phyloP scores from a whole-genome alignment of 2,888 invertebrate genomes.

The Aproaerema taeniolella region DNA sequence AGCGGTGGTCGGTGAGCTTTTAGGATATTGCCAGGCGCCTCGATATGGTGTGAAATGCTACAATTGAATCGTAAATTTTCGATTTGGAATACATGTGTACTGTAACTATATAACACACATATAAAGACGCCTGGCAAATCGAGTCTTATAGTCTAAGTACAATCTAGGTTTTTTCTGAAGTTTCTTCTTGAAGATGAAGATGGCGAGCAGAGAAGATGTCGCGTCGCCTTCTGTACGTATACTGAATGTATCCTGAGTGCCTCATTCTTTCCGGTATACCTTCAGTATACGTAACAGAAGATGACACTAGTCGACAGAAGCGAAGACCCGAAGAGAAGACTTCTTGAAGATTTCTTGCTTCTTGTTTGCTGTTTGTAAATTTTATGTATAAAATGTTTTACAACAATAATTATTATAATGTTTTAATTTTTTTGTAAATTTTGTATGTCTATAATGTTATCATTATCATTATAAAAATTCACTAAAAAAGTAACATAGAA shows the following conservation, averaged over 20 bases:
- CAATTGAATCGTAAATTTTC: slow-evolving; percentile 39
- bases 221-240: slow-evolving; percentile 98
- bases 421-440: not conserved
- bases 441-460: no score
- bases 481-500: no score
- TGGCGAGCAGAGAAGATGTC: slow-evolving; percentile 63
- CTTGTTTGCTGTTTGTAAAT: slow-evolving; percentile 16
- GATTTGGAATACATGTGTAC: slow-evolving; percentile 14
- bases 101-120: slow-evolving; percentile 6
- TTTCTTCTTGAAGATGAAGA: slow-evolving; percentile 20
- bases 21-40: slow-evolving; percentile 54
- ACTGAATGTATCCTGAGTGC: slow-evolving; percentile 99
- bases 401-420: not conserved
- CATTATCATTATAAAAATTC: no score
- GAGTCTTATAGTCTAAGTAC: slow-evolving; percentile 14
- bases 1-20: slow-evolving; percentile 55
- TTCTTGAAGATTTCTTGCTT: slow-evolving; percentile 28
- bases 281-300: slow-evolving; percentile 99
- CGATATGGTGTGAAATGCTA: slow-evolving; percentile 44
- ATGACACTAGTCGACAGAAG: slow-evolving; percentile 85
- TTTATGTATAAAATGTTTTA: not conserved
- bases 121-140: slow-evolving; percentile 1
- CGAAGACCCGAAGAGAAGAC: slow-evolving; percentile 24
- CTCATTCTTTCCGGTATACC: slow-evolving; percentile 97
- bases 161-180: slow-evolving; percentile 35